Base-by-base conservation (phyloP, 92 coral and sea anemone species). In the Paragorgia papillata region DNA sequence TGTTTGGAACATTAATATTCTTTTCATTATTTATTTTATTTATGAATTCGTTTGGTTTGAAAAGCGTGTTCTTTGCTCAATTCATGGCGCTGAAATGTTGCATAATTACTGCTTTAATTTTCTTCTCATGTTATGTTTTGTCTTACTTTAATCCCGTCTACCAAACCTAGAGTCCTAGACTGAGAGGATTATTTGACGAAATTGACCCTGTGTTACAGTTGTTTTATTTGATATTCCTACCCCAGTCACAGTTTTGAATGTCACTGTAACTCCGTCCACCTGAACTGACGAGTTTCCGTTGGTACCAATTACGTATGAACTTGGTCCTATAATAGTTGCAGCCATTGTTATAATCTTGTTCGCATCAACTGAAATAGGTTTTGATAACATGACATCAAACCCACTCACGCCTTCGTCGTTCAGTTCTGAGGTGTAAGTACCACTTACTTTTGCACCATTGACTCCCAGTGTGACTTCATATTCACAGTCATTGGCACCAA, bases 251-350 rank as follows among this genome's bases (percentile, higher is more conserved):
- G 6, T 22, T 3, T n/a, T 17, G 63, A 91, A 91, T 19, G 59
- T 78, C 40, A 91, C 81, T 48, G 66, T 73, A 31, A 76, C 57
- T 8, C 66, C 89, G 8, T 80, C 89, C 7, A 80, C 75, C 17
- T 86, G 78, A 13, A 88, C 56, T 18, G 59, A 56, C 0, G 79
- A 67, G 10, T 46, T 50, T 22, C 90, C 92, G n/a, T 83, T 85
- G n/a, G n/a, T n/a, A n/a, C n/a, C n/a, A n/a, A n/a, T n/a, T n/a
- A n/a, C n/a, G n/a, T n/a, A n/a, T n/a, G n/a, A 0, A 0, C 89
- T 92, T 6, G 90, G 90, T 48, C 97, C 97, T 17, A 76, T 74
- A 34, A 91, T 81, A 35, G 67, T 39, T 2, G 89, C 90, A 22
- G 65, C 65, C 27, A 91, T 56, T n/a, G 59, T 57, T 76, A 88